Evolutionary conservation across 2,888 invertebrate species (phyloP), one percentile per base, ranked within the genome.

Genomic region (Endotricha flammealis): DNA sequence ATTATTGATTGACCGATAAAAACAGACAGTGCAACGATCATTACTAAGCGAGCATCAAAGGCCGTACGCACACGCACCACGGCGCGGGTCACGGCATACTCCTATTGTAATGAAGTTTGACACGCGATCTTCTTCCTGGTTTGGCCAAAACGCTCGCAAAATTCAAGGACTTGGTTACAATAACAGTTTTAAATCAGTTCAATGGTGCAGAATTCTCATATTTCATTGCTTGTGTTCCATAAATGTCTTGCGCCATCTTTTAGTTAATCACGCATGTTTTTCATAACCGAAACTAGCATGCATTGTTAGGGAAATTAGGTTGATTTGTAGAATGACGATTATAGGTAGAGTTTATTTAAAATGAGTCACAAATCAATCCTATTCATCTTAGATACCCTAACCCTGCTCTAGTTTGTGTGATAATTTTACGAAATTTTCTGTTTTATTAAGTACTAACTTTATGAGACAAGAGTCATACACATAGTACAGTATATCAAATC

Each of bases 101-200:
- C n/a, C n/a, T n/a, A n/a, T 44, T 37, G 56, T 64, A 71, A 72
- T 64, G 64, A 56, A 46, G 32, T 39, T 36, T 39, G 48, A 51
- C 79, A 80, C 77, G 81, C 80, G 62, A 81, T 54, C 45, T 52
- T 57, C 66, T 81, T 81, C 81, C 80, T 76, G 78, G 62, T 76
- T 42, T 46, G 38, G 39, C 42, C 38, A 41, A 41, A 43, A 36
- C 41, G 46, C 46, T 60, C 62, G 57, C 70, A 67, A 68, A 44
- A 46, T 67, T 79, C 79, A 80, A 78, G 80, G 78, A 75, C 70
- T 60, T 55, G 47, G 43, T 54, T 57, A 54, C 57, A 50, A 55
- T 54, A 44, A 51, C 48, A 44, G 46, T 51, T 57, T n/a, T 52
- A 59, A 56, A 64, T 51, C 52, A 38, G 42, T 12, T 33, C 32